Evolutionary conservation across 2,888 invertebrate genomes (phyloP), one percentile per base, ranked within the genome.

Genomic region (Papilio demoleus): DNA sequence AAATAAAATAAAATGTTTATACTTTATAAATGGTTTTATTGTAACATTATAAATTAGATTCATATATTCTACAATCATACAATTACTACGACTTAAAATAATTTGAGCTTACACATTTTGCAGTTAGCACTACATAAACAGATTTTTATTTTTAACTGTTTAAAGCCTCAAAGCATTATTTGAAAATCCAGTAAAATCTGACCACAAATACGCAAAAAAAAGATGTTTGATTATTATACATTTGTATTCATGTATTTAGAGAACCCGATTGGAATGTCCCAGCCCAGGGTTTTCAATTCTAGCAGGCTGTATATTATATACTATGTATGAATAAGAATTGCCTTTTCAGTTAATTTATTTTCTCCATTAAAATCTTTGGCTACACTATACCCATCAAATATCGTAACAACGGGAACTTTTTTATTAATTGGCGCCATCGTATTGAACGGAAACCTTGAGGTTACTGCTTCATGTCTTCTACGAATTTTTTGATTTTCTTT

Each of bases 381-480:
- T 59, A 89, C 82, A 77, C 92, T 92, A 70, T 92, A 92, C 8
- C 92, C 92, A 77, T 91, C 92, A 75, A 86, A 85, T 60, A 92
- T 92, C 70, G 86, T 85, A 6, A 92, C 87, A 56, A 84, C 78
- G 53, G 84, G 81, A 19, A 74, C 67, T 42, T 83, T 83, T 58
- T 80, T 81, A 58, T 77, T 79, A 12, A 76, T 71, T 58, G 60
- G 60, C 27, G 36, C 42, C 34, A 17, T 65, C 50, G 59, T 45
- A 12, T 62, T 72, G 45, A 76, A 70, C 45, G 72, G 76, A 27
- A 76, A 70, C 27, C 74, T 74, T 53, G 75, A 68, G 66, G 72
- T 85, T 73, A 88, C 70, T 86, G 84, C 76, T 87, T 88, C 83
- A 90, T 88, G 71, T 87, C 82, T 73, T 86, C 81, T 53, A 91